Evolutionary conservation across 1,140 invertebrate species (phyloP).

Genomic region (Sarcophaga peregrina): DNA sequence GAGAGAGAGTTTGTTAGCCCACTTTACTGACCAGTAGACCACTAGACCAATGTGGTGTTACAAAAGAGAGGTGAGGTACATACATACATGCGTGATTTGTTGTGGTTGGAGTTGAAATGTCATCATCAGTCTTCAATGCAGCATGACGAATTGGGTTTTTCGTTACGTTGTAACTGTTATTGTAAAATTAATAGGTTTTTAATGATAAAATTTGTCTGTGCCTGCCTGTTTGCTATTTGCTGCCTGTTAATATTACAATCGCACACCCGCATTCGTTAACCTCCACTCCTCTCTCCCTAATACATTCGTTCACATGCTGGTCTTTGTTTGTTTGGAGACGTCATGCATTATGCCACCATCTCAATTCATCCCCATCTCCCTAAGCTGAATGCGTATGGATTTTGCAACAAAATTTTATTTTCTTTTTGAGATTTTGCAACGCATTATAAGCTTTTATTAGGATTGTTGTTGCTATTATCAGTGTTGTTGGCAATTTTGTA

Average conservation of each 20-base stretch:
- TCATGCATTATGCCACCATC: background rate
- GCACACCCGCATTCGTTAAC: no score
- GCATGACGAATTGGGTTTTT: constrained; percentile 38
- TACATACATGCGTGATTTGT: constrained; percentile 32
- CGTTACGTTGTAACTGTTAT: background rate
- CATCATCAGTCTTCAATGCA: constrained; percentile 39
- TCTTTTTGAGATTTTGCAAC: constrained; percentile 1
- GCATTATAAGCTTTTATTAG: constrained; percentile 31
- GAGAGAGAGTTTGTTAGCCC: no score
- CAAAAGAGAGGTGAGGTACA: no score
- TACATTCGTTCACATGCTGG: background rate
- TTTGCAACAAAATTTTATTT: no score
- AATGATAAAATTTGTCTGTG: constrained; percentile 40
- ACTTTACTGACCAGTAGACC: no score
- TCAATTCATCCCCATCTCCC: no score
- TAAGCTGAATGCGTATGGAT: background rate
- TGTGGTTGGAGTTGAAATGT: background rate
- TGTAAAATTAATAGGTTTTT: constrained; percentile 38
- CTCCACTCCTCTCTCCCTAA: no score
- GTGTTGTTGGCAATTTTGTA: no score
- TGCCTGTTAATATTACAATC: background rate
- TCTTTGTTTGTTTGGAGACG: background rate
- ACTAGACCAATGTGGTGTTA: no score
- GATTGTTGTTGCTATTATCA: background rate
- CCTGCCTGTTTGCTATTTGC: background rate